phyloP scores from a whole-genome alignment of 2,797 vertebrate genomes.

The Carduelis carduelis region DNA sequence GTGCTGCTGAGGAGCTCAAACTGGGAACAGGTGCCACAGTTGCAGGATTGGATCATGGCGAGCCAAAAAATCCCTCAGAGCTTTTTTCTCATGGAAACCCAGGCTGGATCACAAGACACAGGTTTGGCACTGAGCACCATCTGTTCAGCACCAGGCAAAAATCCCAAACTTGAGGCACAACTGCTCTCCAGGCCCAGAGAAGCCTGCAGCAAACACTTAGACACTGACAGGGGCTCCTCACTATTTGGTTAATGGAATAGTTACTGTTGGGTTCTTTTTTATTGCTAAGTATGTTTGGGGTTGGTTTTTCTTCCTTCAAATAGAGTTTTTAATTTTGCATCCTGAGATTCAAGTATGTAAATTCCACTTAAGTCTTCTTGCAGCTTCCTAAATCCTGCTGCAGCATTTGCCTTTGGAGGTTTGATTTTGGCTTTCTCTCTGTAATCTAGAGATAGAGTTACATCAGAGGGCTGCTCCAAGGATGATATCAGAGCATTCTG shows the following conservation, averaged over 20 bases:
- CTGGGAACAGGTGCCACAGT: neutral
- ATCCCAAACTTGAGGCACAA: accelerated
- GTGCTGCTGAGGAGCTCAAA: neutral
- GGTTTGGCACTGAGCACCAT: neutral
- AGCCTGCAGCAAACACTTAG: neutral
- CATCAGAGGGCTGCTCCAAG: neutral
- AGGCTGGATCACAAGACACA: neutral
- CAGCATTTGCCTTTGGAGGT: neutral
- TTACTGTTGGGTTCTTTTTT: neutral
- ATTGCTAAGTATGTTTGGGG: neutral
- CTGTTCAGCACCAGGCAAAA: neutral
- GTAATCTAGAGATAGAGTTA: neutral
- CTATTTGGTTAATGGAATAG: neutral
- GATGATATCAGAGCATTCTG: neutral
- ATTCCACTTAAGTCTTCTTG: neutral
- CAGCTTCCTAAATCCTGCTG: neutral
- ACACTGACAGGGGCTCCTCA: neutral
- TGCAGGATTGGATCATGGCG: neutral
- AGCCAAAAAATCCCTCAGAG: neutral
- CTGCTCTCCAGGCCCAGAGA: neutral
- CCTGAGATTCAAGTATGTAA: neutral
- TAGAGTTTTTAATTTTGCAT: neutral
- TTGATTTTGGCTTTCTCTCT: neutral
- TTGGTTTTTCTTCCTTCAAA: neutral
- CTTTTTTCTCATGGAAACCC: neutral